Evolutionary conservation across 2,113 vertebrate species (phyloP), one percentile per base, ranked within the genome.

Genomic region (Colinus virginianus): DNA sequence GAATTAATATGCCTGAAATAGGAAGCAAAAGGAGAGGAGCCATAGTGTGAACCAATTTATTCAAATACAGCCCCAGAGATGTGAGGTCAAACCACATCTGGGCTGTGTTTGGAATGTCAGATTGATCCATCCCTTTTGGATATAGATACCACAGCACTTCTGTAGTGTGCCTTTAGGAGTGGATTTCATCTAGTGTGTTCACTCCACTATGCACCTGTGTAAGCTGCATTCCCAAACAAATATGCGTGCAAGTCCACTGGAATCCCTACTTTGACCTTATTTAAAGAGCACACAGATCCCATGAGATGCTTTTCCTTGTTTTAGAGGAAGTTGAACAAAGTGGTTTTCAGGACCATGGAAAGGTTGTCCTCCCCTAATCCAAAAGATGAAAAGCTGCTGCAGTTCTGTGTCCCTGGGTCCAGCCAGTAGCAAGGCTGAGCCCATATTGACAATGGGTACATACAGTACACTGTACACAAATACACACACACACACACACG

Each of bases 401-500:
- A 45, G 20, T 61, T 79, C 34, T 43, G 36, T 45, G 18, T 56
- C 8, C 14, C 9, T 42, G 69, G 26, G 11, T 18, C 13, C 30
- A 53, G 6, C 5, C 51, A 63, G 59, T 15, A 85, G 32, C 0
- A 2, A 66, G 21, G 32, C 13, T 55, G 68, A 82, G 30, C 42
- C 17, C 0, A 0, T 20, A n/a, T 18, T 70, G 14, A 20, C n/a
- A 36, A 3, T 14, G 36, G 20, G 21, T 20, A 42, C 18, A 25
- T 51, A n/a, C 13, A 55, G 5, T 13, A n/a, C 13, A 55, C 4
- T 11, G 32, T 43, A 30, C 11, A 34, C 17, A 36, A 34, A 48
- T 25, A 2, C n/a, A 32, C 3, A 6, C 10, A 3, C 0, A n/a
- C n/a, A 2, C n/a, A 32, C 3, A 17, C 7, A 0, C n/a, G 43